Evolutionary conservation across 2,888 invertebrate genomes (phyloP), one percentile per base, ranked within the genome.

Genomic region (Vanessa cardui): DNA sequence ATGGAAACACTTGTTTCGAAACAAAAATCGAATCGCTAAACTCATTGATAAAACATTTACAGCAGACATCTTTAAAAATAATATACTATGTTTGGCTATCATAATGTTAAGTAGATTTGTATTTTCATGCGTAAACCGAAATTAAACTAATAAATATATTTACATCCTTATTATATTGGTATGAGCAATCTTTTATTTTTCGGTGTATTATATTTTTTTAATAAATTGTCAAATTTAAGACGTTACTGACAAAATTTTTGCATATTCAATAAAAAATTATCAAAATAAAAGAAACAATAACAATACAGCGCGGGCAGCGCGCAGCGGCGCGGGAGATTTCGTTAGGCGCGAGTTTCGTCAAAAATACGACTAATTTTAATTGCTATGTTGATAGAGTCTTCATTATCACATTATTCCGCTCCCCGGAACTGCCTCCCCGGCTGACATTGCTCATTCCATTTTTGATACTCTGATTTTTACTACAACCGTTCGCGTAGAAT

Each of bases 321-420:
- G 74, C 83, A 78, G 75, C 77, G 80, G 73, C 60, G 82, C 83
- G 80, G 75, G 52, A 82, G 84, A 87, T 77, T 75, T 82, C 62
- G 79, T 86, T 85, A 86, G 50, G 76, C 79, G 73, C 75, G 77
- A 78, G 80, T 79, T 82, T 76, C 75, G 80, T 81, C 83, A 86
- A 87, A 86, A 86, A 88, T 86, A 80, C 76, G 82, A 81, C 81
- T 88, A 88, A 89, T 89, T 87, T 89, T 88, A 89, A 83, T 82
- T 79, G 80, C 73, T 72, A 72, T 73, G 77, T 75, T 78, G 77
- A 79, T 81, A 76, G 78, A 79, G 77, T 73, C 72, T 66, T 63
- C 69, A 76, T 81, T 82, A 83, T 77, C 78, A 69, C 72, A 72
- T 80, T 78, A 80, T 79, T 75, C 74, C 78, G 77, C 76, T 54